These are phyloP conservation scores for Sebastes reedi DNA, from an alignment of 2,797 vertebrate genomes.

Conservation along the genomic window DNA sequence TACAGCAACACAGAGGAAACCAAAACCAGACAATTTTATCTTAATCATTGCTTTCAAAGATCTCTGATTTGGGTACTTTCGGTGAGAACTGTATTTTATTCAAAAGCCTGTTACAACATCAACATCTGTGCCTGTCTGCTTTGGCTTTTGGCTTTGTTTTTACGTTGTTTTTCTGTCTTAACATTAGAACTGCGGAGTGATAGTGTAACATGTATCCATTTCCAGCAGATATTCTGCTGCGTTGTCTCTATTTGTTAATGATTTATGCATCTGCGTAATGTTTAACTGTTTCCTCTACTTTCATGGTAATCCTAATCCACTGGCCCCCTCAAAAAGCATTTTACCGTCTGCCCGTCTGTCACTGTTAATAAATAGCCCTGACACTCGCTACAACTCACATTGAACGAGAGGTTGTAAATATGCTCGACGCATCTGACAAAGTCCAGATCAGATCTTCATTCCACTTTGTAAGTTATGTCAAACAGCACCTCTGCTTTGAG, in stretches of 20 bases:
- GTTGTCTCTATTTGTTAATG: background rate
- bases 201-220: background rate
- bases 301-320: constrained; percentile 39
- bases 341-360: constrained; percentile 44
- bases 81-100: constrained; percentile 19
- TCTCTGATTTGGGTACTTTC: constrained; percentile 16
- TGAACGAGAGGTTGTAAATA: constrained; percentile 57
- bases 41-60: constrained; percentile 40
- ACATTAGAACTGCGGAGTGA: background rate
- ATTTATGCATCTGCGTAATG: constrained; percentile 32
- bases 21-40: constrained; percentile 45
- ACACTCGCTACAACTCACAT: constrained; percentile 29
- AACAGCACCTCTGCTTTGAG: constrained; percentile 69
- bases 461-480: constrained; percentile 70
- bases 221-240: background rate
- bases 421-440: constrained; percentile 53
- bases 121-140: constrained; percentile 2
- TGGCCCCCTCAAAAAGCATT: constrained; percentile 12
- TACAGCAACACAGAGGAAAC: constrained; percentile 42
- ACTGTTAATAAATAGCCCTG: constrained; percentile 40
- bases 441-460: constrained; percentile 72
- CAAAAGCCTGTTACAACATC: constrained; percentile 1
- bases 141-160: background rate
- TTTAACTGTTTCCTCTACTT: constrained; percentile 36
- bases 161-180: background rate